A percentile compares a stretch with the other conserved stretches of the same genome.
Evolutionary conservation across 2,797 vertebrate species (phyloP).

Genomic region (Graptemys geographica): DNA sequence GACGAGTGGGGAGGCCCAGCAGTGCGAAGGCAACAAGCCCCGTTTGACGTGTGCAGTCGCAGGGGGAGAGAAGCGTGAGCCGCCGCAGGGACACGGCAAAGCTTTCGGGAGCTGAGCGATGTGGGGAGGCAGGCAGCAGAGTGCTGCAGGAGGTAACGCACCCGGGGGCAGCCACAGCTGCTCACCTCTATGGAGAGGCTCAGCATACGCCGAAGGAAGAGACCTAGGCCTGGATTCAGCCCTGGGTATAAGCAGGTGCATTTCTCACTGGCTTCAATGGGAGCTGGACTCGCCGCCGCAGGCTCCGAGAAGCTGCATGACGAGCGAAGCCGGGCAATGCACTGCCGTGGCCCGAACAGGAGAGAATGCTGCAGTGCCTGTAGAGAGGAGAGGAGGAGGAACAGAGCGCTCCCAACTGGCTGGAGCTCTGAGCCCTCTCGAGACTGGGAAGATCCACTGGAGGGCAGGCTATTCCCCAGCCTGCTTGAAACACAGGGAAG

Average conservation of each 20-base stretch:
- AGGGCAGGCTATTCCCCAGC: not conserved
- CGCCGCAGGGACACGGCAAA: constrained; percentile 11
- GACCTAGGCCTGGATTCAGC: not conserved
- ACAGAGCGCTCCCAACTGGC: not conserved
- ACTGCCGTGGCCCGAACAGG: not conserved
- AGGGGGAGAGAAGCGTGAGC: not conserved
- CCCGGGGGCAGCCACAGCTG: not conserved
- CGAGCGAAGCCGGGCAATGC: not conserved
- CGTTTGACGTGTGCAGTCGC: not conserved
- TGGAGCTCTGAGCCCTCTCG: constrained; percentile 39
- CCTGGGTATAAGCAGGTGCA: not conserved
- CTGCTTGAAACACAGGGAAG: constrained; percentile 8
- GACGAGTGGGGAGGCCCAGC: not conserved
- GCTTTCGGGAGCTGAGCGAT: not conserved
- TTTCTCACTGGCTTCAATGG: not conserved
- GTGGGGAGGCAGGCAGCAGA: not conserved
- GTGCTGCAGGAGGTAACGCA: not conserved
- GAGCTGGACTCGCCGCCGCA: not conserved
- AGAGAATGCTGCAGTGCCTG: constrained; percentile 47
- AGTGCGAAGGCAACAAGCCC: not conserved
- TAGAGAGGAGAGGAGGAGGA: constrained; percentile 50
- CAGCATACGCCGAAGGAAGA: not conserved
- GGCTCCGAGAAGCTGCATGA: fast-evolving
- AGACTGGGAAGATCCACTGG: not conserved
- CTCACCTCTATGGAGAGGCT: not conserved